These are phyloP conservation scores for Sialia sialis DNA, from an alignment of 2,113 vertebrate species.

Conservation along the genomic window DNA sequence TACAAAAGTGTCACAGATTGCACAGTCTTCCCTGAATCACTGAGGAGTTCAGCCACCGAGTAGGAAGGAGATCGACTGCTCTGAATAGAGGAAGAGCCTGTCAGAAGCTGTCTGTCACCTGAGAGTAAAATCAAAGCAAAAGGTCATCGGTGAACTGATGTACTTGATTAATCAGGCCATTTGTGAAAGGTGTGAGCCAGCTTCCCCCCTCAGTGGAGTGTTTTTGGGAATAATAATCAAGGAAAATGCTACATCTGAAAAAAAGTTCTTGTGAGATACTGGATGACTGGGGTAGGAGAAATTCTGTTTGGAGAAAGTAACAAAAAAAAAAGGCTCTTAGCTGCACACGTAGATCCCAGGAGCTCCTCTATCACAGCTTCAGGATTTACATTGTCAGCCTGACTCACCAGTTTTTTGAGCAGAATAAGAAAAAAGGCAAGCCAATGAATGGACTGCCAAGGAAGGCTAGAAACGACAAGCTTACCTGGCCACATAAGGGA, in stretches of 20 bases:
- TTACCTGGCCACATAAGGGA: neutral
- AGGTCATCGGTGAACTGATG: neutral
- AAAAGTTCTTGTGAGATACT: neutral
- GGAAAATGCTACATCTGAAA: neutral
- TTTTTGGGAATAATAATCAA: neutral
- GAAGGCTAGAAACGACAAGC: neutral
- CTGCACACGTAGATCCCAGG: neutral
- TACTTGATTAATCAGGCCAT: neutral
- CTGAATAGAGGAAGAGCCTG: neutral
- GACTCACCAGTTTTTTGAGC: neutral
- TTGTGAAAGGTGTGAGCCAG: neutral
- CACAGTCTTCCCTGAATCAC: neutral
- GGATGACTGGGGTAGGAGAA: neutral
- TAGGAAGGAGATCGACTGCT: neutral
- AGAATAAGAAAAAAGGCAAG: neutral
- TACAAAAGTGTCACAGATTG: neutral
- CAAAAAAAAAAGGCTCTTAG: neutral
- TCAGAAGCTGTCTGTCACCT: neutral
- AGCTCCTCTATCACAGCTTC: neutral
- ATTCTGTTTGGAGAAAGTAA: neutral
- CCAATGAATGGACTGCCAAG: neutral
- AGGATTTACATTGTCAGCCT: neutral
- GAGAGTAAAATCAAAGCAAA: neutral
- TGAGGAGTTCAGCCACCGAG: fast-evolving
- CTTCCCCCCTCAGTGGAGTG: neutral